A percentile compares a stretch with the other conserved stretches of the same genome.
Conservation (phyloP, 2,797 vertebrate species). For the Danio kyathit region DNA sequence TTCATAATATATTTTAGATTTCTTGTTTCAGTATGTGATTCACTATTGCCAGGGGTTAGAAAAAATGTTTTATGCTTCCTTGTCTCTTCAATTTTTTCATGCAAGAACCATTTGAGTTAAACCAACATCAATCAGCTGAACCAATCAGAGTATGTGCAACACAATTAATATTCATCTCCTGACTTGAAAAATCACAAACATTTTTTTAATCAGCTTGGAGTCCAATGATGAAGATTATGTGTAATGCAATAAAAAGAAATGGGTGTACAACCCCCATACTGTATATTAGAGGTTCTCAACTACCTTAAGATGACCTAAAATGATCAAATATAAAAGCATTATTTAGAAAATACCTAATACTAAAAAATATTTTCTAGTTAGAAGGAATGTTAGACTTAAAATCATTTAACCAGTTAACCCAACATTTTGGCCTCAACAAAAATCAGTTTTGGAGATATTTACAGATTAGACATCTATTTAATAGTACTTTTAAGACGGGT, state of each 20-base stretch:
- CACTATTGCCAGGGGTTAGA: slow-evolving; percentile 43
- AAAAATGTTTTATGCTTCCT: background rate
- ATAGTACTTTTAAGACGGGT: too few relatives aligned
- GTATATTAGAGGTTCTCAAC: background rate
- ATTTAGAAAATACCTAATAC: background rate
- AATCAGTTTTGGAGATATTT: too few relatives aligned
- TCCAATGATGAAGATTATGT: slow-evolving; percentile 50
- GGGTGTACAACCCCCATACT: too few relatives aligned
- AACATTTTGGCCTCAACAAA: too few relatives aligned
- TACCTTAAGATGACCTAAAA: background rate
- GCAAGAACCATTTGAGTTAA: slow-evolving; percentile 24
- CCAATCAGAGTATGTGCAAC: slow-evolving; percentile 11
- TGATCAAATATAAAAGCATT: background rate
- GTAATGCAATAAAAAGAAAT: too few relatives aligned
- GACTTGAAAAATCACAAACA: slow-evolving; percentile 12
- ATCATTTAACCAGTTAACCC: too few relatives aligned
- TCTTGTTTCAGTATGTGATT: background rate
- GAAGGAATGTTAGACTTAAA: too few relatives aligned
- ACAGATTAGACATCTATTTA: too few relatives aligned
- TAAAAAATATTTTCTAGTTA: too few relatives aligned
- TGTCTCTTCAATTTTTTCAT: slow-evolving; percentile 25
- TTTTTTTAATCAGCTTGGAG: slow-evolving; percentile 18
- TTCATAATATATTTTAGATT: slow-evolving; percentile 6
- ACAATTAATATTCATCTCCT: slow-evolving; percentile 16
- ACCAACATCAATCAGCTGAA: slow-evolving; percentile 11